Evolutionary conservation across 2,888 invertebrate genomes (phyloP).

Genomic region (Tigriopus californicus): DNA sequence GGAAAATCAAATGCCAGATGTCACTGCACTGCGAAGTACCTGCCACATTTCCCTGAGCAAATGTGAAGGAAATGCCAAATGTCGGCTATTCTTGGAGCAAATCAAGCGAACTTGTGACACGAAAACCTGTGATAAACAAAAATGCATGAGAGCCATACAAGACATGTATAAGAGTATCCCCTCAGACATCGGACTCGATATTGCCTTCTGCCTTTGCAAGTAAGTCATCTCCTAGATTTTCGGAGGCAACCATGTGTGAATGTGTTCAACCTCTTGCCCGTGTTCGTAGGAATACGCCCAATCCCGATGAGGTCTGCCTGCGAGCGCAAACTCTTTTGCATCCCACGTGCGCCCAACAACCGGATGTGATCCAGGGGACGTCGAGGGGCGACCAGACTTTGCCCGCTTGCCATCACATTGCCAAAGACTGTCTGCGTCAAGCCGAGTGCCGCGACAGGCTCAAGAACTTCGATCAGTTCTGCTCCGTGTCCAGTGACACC

Average conservation of each 20-base stretch:
- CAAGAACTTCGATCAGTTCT: slow-evolving; percentile 74
- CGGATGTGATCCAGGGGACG: slow-evolving; percentile 33
- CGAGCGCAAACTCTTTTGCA: slow-evolving; percentile 73
- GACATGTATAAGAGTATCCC: slow-evolving; percentile 63
- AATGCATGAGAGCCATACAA: slow-evolving; percentile 65
- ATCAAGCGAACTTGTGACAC: slow-evolving; percentile 62
- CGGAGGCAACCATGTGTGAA: too few species aligned
- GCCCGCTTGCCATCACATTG: slow-evolving; percentile 68
- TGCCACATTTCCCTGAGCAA: slow-evolving; percentile 66
- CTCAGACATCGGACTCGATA: slow-evolving; percentile 64
- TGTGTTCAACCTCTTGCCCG: too few species aligned
- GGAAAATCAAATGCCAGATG: too few species aligned
- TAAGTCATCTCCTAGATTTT: too few species aligned
- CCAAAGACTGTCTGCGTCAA: slow-evolving; percentile 63
- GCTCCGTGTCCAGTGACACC: slow-evolving; percentile 72
- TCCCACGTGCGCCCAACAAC: slow-evolving; percentile 67
- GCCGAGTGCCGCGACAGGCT: slow-evolving; percentile 44
- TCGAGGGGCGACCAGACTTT: slow-evolving; percentile 30
- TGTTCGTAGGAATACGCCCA: slow-evolving; percentile 53
- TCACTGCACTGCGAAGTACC: slow-evolving; percentile 44
- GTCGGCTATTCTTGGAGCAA: slow-evolving; percentile 57
- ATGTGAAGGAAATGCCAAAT: slow-evolving; percentile 61
- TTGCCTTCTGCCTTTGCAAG: slow-evolving; percentile 85
- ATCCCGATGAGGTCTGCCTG: slow-evolving; percentile 67
- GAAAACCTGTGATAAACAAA: slow-evolving; percentile 21